phyloP scores from a whole-genome alignment of 2,888 invertebrate genomes.

The Lepidonotus clava region DNA sequence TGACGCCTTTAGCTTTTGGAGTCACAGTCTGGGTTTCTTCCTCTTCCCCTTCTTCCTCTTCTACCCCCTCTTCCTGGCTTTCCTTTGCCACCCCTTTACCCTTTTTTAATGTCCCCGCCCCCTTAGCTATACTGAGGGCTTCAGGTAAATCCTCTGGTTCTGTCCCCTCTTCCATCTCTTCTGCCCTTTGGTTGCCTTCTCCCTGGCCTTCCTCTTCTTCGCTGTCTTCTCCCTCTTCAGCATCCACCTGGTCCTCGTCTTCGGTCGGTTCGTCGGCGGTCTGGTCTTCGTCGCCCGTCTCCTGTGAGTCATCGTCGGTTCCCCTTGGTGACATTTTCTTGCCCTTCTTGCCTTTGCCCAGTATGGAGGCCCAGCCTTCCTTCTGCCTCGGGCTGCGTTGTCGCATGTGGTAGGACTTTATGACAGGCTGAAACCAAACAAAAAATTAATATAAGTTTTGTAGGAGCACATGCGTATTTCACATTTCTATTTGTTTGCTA shows the following conservation, averaged over 20 bases:
- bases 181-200: not conserved
- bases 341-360: constrained; percentile 58
- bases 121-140: no score
- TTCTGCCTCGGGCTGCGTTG: constrained; percentile 20
- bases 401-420: constrained; percentile 48
- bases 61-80: not conserved
- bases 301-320: constrained; percentile 37
- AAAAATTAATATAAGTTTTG: not conserved
- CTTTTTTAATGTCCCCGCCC: no score
- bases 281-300: not conserved
- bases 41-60: constrained; percentile 61
- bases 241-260: constrained; percentile 39
- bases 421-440: not conserved
- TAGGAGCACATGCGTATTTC: no score
- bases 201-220: not conserved
- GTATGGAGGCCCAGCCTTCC: constrained; percentile 44
- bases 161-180: not conserved
- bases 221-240: constrained; percentile 19
- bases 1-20: not conserved
- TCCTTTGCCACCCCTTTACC: no score
- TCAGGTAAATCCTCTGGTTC: not conserved
- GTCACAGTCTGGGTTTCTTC: constrained; percentile 56
- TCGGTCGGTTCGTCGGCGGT: constrained; percentile 43
- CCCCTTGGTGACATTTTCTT: constrained; percentile 34
- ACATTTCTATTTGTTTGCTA: no score